Evolutionary conservation across 1,140 invertebrate species (phyloP), one percentile per base, ranked within the genome.

Genomic region (Lamellibrachia luymesi): DNA sequence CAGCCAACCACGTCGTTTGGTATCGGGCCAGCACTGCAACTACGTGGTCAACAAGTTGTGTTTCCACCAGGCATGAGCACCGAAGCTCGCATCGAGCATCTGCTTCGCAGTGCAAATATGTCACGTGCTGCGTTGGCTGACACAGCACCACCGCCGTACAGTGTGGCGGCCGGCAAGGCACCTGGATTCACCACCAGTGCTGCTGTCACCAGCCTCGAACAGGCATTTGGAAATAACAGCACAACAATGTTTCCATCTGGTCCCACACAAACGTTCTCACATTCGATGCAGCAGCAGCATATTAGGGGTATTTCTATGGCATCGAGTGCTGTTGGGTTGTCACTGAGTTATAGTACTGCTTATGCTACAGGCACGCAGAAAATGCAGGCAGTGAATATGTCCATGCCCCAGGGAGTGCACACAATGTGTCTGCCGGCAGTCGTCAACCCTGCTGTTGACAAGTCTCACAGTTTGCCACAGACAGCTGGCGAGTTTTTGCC

Each of bases 121-220:
- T 80, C 64, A 22, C 64, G 13, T 17, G 64, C 64, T 80, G 64
- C 64, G 13, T 80, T 22, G 7, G 64, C 64, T 17, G 64, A 80
- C 17, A 22, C 25, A 22, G 6, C 64, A 80, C 64, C 64, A 4
- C 64, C 64, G 17, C 64, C 64, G 64, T 80, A 80, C 64, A 80
- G 64, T 80, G 64, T 80, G 64, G 64, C 64, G 8, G 17, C 64
- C 64, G 2, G 6, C 64, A 80, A 80, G 25, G 17, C 64, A 22
- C 64, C 64, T 80, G 64, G 64, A 80, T 80, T 80, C 64, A 80
- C 64, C 64, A 80, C 64, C 64, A 80, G 64, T 80, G 64, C 64
- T 8, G 64, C 64, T 22, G 64, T 80, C 64, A 80, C 64, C 64
- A 80, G 64, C 64, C 64, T 80, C 64, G 64, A 80, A 22, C 64